Percentiles rank a stretch among this genome's conserved stretches.
These are phyloP conservation scores for Dreissena rostriformis DNA, from an alignment of 1,140 invertebrate species.

Conservation along the genomic window DNA sequence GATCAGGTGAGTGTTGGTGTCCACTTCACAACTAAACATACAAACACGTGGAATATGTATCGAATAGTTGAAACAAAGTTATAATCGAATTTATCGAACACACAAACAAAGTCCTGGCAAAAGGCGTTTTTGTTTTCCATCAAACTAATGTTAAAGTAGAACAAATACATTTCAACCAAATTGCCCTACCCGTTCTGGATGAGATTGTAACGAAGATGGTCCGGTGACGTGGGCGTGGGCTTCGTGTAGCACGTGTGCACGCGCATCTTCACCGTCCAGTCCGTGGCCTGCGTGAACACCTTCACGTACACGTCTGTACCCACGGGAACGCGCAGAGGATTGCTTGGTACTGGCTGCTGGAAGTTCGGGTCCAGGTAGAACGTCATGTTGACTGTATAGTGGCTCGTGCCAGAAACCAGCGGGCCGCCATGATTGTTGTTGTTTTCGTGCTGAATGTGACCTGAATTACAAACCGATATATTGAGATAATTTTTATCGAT, in stretches of 20 bases:
- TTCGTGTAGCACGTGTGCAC: constrained; percentile 40
- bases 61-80: not conserved
- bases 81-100: not conserved
- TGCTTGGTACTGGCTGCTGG: not conserved
- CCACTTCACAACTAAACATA: constrained; percentile 32
- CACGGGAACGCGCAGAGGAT: constrained; percentile 12
- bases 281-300: constrained; percentile 20
- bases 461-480: not conserved
- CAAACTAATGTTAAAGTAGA: not conserved
- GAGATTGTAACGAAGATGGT: constrained; percentile 22
- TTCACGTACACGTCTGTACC: constrained; percentile 32
- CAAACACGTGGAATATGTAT: not conserved
- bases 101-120: not conserved
- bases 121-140: not conserved
- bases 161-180: not conserved
- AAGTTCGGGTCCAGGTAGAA: constrained; percentile 39
- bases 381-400: constrained; percentile 7
- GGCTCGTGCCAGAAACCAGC: constrained; percentile 12
- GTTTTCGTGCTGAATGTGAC: constrained; percentile 18
- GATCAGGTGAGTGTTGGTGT: constrained; percentile 51
- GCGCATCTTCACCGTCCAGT: constrained; percentile 37
- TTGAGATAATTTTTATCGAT: no score
- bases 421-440: not conserved
- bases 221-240: not conserved
- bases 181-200: constrained; percentile 35